Percentiles rank a stretch among this genome's conserved stretches.
Evolutionary conservation across 2,113 vertebrate genomes (phyloP).

Genomic region (Caracal caracal): DNA sequence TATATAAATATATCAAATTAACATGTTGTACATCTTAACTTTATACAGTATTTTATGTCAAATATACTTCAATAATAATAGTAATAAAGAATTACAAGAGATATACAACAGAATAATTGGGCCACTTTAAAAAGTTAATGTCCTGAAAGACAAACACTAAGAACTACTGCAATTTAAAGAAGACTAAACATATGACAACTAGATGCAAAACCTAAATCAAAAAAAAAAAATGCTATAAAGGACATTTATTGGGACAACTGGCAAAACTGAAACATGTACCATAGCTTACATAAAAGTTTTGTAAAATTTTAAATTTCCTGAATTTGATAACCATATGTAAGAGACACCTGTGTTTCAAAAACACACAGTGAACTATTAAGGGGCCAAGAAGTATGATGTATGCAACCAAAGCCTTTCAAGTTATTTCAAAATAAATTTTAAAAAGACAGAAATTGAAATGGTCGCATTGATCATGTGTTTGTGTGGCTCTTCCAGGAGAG

Average conservation of each 20-base stretch:
- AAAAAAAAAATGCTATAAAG: background rate
- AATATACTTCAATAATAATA: background rate
- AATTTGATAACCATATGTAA: background rate
- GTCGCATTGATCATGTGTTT: background rate
- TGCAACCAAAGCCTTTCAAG: background rate
- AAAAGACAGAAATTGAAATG: background rate
- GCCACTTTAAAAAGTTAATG: conserved; percentile 24
- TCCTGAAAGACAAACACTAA: background rate
- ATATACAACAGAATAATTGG: conserved; percentile 19
- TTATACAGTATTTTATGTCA: background rate
- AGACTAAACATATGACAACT: background rate
- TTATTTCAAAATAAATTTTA: conserved; percentile 23
- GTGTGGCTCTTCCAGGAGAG: background rate
- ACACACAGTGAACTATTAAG: background rate
- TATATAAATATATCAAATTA: background rate
- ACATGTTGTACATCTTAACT: background rate
- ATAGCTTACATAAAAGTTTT: background rate
- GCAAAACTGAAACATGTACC: background rate
- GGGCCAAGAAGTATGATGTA: background rate
- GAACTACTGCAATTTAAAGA: background rate
- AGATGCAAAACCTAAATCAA: background rate
- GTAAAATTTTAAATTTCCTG: background rate
- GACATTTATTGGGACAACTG: background rate
- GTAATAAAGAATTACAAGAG: background rate
- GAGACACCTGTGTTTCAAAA: background rate